Conservation (phyloP, 2,888 invertebrate genomes). For the Xestia c-nigrum region DNA sequence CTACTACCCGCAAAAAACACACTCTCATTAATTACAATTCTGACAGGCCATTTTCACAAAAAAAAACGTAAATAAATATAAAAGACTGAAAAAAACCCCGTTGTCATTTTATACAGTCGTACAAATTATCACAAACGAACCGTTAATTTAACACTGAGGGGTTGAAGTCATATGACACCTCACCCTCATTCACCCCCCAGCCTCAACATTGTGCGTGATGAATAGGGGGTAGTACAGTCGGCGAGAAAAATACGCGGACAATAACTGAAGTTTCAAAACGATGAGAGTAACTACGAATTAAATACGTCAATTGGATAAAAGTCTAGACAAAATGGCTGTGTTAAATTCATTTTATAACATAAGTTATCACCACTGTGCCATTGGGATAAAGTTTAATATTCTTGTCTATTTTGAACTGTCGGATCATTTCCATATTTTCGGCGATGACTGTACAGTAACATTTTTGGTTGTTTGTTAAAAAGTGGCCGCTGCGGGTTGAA, state of each 20-base stretch:
- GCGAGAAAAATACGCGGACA: not conserved
- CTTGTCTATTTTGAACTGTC: not conserved
- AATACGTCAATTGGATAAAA: not conserved
- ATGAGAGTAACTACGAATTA: not conserved
- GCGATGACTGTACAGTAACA: constrained; percentile 1
- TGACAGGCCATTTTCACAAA: constrained; percentile 60
- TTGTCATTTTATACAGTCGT: constrained; percentile 61
- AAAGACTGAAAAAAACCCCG: constrained; percentile 50
- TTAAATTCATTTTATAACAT: not conserved
- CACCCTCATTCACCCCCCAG: constrained; percentile 26
- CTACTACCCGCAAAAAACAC: constrained; percentile 45
- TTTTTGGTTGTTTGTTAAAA: constrained; percentile 29
- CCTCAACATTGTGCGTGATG: constrained; percentile 43
- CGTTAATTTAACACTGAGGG: constrained; percentile 62
- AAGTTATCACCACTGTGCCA: too few relatives aligned
- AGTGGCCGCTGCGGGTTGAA: constrained; percentile 9
- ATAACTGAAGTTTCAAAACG: not conserved
- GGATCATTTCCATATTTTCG: not conserved
- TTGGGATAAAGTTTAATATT: not conserved
- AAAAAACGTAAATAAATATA: constrained; percentile 55
- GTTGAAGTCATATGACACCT: constrained; percentile 57
- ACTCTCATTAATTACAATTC: constrained; percentile 63
- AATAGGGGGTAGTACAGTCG: constrained; percentile 42
- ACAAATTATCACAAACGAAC: constrained; percentile 66
- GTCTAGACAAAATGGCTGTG: not conserved